Conservation (phyloP, 2,797 vertebrate species). For the Rhinatrema bivittatum region DNA sequence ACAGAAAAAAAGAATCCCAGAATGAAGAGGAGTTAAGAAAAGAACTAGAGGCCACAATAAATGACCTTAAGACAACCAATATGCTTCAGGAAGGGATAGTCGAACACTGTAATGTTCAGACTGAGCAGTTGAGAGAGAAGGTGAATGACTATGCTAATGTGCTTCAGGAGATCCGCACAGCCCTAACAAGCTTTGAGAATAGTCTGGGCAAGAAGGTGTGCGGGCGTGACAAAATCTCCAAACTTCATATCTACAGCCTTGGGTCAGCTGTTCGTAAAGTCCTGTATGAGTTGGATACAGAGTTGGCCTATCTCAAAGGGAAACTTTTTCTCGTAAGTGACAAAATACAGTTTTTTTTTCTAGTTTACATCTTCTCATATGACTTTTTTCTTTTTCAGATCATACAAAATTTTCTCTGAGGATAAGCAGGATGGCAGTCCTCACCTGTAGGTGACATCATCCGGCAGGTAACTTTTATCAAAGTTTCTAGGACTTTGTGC, state of each 20-base stretch:
- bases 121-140: conserved; percentile 46
- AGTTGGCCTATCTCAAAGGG: conserved; percentile 43
- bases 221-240: conserved; percentile 4
- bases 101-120: conserved; percentile 50
- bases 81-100: conserved; percentile 53
- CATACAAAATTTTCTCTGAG: too few relatives aligned
- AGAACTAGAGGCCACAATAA: conserved; percentile 50
- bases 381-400: neutral
- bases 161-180: conserved; percentile 47
- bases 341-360: conserved; percentile 7
- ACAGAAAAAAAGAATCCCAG: conserved; percentile 57
- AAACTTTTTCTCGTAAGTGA: conserved; percentile 56
- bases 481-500: too few relatives aligned
- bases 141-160: conserved; percentile 43
- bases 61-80: conserved; percentile 60
- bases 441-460: too few relatives aligned
- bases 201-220: conserved; percentile 25
- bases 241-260: conserved; percentile 25
- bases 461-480: too few relatives aligned
- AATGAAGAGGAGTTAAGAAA: conserved; percentile 52
- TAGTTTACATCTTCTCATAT: neutral
- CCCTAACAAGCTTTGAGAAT: conserved; percentile 39
- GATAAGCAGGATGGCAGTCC: too few relatives aligned
- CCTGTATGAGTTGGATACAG: conserved; percentile 37
- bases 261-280: conserved; percentile 32